Base-by-base conservation (phyloP, 2,797 vertebrate genomes). In the Pseudomugil tenellus region DNA sequence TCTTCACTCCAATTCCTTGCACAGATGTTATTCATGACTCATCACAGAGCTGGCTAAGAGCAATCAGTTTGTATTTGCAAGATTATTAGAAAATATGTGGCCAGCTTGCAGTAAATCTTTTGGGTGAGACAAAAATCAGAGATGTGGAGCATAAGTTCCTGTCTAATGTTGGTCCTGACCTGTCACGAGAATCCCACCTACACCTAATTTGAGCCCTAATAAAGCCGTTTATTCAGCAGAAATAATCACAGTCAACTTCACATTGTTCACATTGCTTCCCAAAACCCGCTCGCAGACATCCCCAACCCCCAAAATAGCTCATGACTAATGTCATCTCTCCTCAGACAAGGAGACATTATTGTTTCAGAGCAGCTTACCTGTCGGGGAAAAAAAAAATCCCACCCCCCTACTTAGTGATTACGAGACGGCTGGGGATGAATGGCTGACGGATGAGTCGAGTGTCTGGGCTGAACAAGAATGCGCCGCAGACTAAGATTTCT, bases 281-380 rank as follows among this genome's bases (percentile, higher is more conserved):
- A 63, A 67, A 71, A 16, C 35, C 28, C 43, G 19, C 19, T 21
- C 14, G n/a, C 19, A n/a, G 49, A 13, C 23, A 60, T 43, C 52
- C 56, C 35, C 51, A 2, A 11, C 63, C 72, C 68, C 37, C n/a
- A 69, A 81, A 88, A 85, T 67, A 85, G 68, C 84, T 74, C 74
- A 56, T 81, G 82, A 87, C 80, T 80, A 77, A 84, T 48, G 19
- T 63, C 34, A 46, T 17, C 9, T 54, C 43, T 6, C 37, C n/a
- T 70, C 37, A 77, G 70, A 87, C 79, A 82, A 83, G 71, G 83
- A 81, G 72, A 80, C 74, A 58, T 63, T 62, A 70, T 85, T 90
- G 83, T 89, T 81, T 76, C 65, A 62, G 72, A 56, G 71, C 0
- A 0, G 64, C 81, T 84, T 84, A 90, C 90, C 89, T 90, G 78